Evolutionary conservation across 2,797 vertebrate genomes (phyloP).

Genomic region (Steatocranus sp.): DNA sequence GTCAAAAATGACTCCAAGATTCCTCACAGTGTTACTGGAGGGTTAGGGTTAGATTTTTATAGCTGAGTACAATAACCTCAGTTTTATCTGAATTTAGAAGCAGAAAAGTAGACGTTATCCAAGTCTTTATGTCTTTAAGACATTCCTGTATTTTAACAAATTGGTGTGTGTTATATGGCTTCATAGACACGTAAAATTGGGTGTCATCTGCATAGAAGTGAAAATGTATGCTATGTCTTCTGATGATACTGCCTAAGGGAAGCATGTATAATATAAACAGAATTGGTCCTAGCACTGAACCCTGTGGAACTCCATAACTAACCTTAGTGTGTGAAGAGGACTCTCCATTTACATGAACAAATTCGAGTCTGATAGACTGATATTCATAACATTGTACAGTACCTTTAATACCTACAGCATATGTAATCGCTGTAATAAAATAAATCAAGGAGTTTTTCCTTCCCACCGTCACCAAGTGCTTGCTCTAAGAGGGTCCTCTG

Average conservation of each 20-base stretch:
- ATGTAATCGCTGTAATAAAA: neutral
- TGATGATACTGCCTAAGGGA: accelerated
- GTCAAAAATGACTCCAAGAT: neutral
- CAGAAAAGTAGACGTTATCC: neutral
- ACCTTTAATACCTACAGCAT: neutral
- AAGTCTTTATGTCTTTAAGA: neutral
- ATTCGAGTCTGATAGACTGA: neutral
- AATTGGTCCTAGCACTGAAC: neutral
- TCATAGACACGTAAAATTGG: neutral
- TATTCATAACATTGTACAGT: neutral
- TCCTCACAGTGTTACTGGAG: neutral
- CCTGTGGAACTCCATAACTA: neutral
- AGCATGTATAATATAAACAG: neutral
- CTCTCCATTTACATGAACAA: neutral
- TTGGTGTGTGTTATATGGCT: neutral
- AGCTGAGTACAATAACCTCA: neutral
- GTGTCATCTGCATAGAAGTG: neutral
- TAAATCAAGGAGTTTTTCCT: neutral
- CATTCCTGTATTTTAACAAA: neutral
- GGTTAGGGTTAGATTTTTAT: neutral
- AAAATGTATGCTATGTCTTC: neutral
- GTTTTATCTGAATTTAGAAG: neutral
- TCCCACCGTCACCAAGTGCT: neutral
- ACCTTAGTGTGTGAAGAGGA: neutral
- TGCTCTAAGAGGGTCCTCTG: neutral